Evolutionary conservation across 1,140 invertebrate genomes (phyloP).

Genomic region (Achatina immaculata): DNA sequence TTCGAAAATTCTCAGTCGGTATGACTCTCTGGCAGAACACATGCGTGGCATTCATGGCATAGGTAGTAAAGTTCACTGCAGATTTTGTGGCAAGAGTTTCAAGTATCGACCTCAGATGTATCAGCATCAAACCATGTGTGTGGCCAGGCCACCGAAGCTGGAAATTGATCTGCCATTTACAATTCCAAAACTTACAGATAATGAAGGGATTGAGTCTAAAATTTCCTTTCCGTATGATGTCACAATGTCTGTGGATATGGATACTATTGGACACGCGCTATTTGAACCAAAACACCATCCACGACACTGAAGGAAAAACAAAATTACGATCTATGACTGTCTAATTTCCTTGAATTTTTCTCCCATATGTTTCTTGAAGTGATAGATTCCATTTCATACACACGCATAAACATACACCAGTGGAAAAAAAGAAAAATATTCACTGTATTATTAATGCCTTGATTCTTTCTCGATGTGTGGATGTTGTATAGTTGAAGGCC

Average conservation of each 20-base stretch:
- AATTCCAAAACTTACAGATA: neutral
- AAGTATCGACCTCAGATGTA: slow-evolving; percentile 44
- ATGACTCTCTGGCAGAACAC: slow-evolving; percentile 40
- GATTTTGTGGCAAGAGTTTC: slow-evolving; percentile 41
- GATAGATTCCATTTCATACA: too few relatives aligned
- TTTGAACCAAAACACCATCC: neutral
- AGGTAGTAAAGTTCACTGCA: slow-evolving; percentile 38
- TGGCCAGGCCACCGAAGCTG: neutral
- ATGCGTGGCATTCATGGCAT: slow-evolving; percentile 45
- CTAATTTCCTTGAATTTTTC: too few relatives aligned
- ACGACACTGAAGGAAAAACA: neutral
- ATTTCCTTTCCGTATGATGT: slow-evolving; percentile 21
- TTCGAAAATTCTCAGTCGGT: slow-evolving; percentile 36
- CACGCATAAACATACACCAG: too few relatives aligned
- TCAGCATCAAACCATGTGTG: slow-evolving; percentile 32
- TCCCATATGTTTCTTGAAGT: too few relatives aligned
- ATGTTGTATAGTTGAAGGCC: too few relatives aligned
- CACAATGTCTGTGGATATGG: slow-evolving; percentile 18
- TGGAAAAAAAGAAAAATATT: too few relatives aligned
- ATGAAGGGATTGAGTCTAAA: slow-evolving; percentile 10
- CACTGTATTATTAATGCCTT: too few relatives aligned
- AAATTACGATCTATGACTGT: too few relatives aligned
- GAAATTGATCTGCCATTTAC: neutral
- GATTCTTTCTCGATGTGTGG: too few relatives aligned
- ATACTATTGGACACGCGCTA: neutral